Base-by-base conservation (phyloP, 1,140 invertebrate genomes). In the Samia ricini region DNA sequence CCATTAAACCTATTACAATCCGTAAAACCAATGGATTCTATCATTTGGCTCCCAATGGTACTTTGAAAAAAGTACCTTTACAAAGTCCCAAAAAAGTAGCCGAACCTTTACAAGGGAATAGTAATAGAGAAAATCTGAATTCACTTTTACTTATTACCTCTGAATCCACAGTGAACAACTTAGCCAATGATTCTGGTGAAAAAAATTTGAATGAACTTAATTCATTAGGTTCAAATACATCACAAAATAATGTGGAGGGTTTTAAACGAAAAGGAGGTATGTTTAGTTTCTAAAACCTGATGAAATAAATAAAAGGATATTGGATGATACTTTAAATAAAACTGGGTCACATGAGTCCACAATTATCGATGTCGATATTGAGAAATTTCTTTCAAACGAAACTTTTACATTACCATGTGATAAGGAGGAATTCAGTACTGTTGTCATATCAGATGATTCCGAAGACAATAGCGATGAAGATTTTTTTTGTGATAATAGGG, bases 211-310 rank as follows among this genome's bases (percentile, higher is more conserved):
- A 12, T 3, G 22, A 15, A 22, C 5, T 10, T 10, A 52, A 52
- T 22, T 52, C 51, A 52, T 21, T 42, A 15, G n/a, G 0, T 42
- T 42, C 33, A 52, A 22, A 7, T n/a, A n/a, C 51, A 52, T 52
- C 51, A 21, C 21, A 21, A 21, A n/a, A 52, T 23, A 22, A 15
- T 12, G 6, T 51, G 10, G 20, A 21, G 22, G 19, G 4, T 8
- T 7, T 15, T 52, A 59, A 49, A 22, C 29, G 20, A 10, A 72
- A 78, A 65, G 51, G 60, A 23, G 69, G 79, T 18, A 87, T 88
- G 84, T 76, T 84, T n/a, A n/a, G 64, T 65, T 88, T 59, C 71
- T 88, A 62, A 88, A 89, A 77, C 85, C 88, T 7, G 85, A 88
- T 75, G 83, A 90, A 77, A 89, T 90, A n/a, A 88, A 88, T 65